Percentiles rank a stretch among this genome's conserved stretches.
Conservation (phyloP, 2,113 vertebrate genomes). For the Chrysemys picta region DNA sequence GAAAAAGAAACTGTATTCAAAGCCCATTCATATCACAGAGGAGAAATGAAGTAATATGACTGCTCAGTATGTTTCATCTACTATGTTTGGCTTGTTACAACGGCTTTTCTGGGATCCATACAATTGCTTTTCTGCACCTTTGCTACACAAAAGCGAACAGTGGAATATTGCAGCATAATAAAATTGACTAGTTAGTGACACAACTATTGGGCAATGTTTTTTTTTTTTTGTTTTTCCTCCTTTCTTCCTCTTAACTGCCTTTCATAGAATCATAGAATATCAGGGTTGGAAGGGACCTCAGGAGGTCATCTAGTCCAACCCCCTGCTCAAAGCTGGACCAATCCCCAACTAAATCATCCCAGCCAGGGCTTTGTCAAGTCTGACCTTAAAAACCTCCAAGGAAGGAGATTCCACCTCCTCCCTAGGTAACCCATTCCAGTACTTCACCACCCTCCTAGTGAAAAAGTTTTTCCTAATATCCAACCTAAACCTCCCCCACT, state of each 20-base stretch:
- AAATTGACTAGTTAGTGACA: neutral
- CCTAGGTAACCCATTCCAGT: too few species aligned
- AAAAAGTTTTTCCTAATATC: too few species aligned
- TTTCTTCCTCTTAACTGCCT: neutral
- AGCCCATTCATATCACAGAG: neutral
- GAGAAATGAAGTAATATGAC: neutral
- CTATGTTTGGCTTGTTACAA: neutral
- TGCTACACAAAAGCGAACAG: neutral
- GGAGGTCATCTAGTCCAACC: too few species aligned
- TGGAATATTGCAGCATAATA: neutral
- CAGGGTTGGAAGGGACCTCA: too few species aligned
- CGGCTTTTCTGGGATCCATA: neutral
- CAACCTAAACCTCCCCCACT: too few species aligned
- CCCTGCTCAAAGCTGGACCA: too few species aligned
- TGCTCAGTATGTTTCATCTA: neutral
- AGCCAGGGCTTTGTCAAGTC: too few species aligned
- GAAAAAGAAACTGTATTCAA: neutral
- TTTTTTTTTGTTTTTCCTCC: neutral
- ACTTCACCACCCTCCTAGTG: too few species aligned
- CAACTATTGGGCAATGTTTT: neutral
- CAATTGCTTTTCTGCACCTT: neutral
- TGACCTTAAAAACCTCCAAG: too few species aligned
- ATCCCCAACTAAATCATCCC: too few species aligned
- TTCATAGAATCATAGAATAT: too few species aligned
- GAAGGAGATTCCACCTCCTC: too few species aligned